Base-by-base conservation (phyloP, 92 coral and sea anemone genomes). In the Phymanthus crucifer region DNA sequence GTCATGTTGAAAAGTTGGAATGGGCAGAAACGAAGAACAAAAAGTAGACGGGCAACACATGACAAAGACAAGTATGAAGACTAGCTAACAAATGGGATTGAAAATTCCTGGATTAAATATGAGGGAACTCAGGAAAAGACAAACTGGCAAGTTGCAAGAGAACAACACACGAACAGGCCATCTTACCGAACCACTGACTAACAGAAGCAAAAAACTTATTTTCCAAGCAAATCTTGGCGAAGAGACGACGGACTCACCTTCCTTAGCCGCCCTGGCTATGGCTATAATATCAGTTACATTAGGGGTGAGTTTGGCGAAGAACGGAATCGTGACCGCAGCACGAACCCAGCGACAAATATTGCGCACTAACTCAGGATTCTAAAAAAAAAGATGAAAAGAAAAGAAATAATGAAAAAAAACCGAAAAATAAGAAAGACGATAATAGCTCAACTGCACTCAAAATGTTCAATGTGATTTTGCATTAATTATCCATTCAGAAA, bases 241-340 rank as follows among this genome's bases (percentile, higher is more conserved):
- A n/a, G n/a, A n/a, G n/a, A n/a, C n/a, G 2, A 50, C 29, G 52
- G 38, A 45, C 76, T 3, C 88, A 95, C 99, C 99, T 89, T 95
- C 98, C 36, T 95, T 82, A 0, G 99, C 98, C 5, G 99, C 99
- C 64, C 86, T 83, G 70, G 99, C 99, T 80, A 95, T 93, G 57
- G 57, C 77, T 61, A 91, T 93, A 40, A 95, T 95, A 84, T 95
- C 99, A 31, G 99, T 95, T 1, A 95, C 99, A 76, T 93, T 95
- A n/a, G 99, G 99, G 4, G 99, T 95, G 81, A 95, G 83, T 78
- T 95, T 95, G 45, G 99, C 96, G 75, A 95, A 95, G 87, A 95
- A 95, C 2, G 99, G 99, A 27, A 95, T 95, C 85, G 90, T 91
- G 31, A 93, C 78, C 10, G 98, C 91, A 57, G 93, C 89, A 54